A percentile compares a stretch with the other conserved stretches of the same genome.
Evolutionary conservation across 1,140 invertebrate species (phyloP).

Genomic region (Trichoplusia ni): DNA sequence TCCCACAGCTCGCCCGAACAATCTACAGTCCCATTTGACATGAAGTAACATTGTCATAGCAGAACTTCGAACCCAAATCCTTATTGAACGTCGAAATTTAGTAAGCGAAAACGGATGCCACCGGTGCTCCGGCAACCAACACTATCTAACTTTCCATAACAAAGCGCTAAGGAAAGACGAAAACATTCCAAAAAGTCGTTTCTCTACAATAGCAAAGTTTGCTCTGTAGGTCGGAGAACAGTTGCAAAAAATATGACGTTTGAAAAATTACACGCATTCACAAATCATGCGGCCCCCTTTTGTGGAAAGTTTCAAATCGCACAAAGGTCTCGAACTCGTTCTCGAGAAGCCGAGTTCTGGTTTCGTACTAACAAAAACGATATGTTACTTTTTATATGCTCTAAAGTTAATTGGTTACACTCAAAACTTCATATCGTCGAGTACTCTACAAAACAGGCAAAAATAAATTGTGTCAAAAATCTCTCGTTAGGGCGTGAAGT

Average conservation of each 20-base stretch:
- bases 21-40: constrained; percentile 20
- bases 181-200: constrained; percentile 71
- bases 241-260: constrained; percentile 80
- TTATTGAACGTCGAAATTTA: constrained; percentile 47
- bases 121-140: constrained; percentile 53
- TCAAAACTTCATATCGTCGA: neutral
- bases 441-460: neutral
- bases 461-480: constrained; percentile 31
- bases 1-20: constrained; percentile 7
- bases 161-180: constrained; percentile 65
- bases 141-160: constrained; percentile 71
- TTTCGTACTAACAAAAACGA: too few species aligned
- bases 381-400: constrained; percentile 44
- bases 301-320: constrained; percentile 72
- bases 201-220: constrained; percentile 75
- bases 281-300: constrained; percentile 77
- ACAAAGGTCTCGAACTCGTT: constrained; percentile 76
- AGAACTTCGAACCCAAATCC: constrained; percentile 33
- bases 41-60: constrained; percentile 26
- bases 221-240: constrained; percentile 69
- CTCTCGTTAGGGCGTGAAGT: constrained; percentile 32
- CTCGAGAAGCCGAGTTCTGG: constrained; percentile 66
- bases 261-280: constrained; percentile 82
- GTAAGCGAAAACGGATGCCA: constrained; percentile 49
- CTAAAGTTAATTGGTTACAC: neutral